A percentile compares a stretch with the other conserved stretches of the same genome.
Conservation (phyloP, 2,113 vertebrate genomes). For the Neogobius melanostomus region DNA sequence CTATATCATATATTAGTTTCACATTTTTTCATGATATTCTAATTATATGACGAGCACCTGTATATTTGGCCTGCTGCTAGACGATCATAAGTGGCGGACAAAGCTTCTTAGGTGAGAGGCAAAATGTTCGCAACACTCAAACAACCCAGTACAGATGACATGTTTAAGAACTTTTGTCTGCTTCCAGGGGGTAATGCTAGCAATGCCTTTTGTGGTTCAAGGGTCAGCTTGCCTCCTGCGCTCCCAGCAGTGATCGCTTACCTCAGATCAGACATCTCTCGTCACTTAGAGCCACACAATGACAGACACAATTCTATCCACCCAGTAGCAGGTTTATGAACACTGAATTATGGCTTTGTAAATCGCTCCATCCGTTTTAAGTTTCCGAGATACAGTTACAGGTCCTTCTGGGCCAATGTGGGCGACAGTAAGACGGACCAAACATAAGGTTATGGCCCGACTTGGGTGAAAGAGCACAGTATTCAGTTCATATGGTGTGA, state of each 20-base stretch:
- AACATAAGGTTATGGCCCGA: constrained; percentile 39
- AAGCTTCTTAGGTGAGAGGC: too few relatives aligned
- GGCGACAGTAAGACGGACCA: constrained; percentile 22
- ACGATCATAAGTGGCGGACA: too few relatives aligned
- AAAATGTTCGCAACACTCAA: too few relatives aligned
- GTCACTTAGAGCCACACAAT: constrained; percentile 20
- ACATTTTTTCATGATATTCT: too few relatives aligned
- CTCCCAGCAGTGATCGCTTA: constrained; percentile 25
- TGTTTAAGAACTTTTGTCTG: too few relatives aligned
- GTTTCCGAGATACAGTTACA: constrained; percentile 57
- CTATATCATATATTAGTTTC: too few relatives aligned
- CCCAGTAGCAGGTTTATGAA: constrained; percentile 75
- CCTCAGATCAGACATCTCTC: constrained; percentile 51
- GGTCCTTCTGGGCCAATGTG: constrained; percentile 36
- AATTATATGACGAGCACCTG: too few relatives aligned
- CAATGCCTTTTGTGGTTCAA: constrained; percentile 1
- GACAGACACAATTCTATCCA: constrained; percentile 61
- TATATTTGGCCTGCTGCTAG: too few relatives aligned
- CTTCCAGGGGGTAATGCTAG: too few relatives aligned
- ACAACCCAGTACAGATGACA: too few relatives aligned
- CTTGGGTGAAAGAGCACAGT: constrained; percentile 56
- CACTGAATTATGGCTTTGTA: constrained; percentile 68
- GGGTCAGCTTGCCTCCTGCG: constrained; percentile 46
- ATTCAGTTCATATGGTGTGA: constrained; percentile 47
- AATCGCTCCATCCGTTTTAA: constrained; percentile 66